Conservation (phyloP, 2,797 vertebrate genomes). For the Sebastes jordani region DNA sequence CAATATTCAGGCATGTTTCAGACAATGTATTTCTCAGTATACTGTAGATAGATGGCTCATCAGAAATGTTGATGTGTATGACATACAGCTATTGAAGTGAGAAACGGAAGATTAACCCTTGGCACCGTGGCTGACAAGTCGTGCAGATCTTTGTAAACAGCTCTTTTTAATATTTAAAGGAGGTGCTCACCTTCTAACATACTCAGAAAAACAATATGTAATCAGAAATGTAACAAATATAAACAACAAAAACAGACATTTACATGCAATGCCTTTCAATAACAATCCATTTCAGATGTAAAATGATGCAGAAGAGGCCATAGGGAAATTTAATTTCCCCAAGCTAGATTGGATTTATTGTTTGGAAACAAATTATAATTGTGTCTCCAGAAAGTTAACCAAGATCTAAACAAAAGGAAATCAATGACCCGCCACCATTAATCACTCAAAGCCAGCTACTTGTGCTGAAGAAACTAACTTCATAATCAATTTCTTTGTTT, state of each 20-base stretch:
- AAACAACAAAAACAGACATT: constrained; percentile 71
- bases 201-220: constrained; percentile 73
- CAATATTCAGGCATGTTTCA: constrained; percentile 34
- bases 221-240: constrained; percentile 74
- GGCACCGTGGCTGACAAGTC: constrained; percentile 57
- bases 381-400: constrained; percentile 87
- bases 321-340: constrained; percentile 81
- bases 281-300: constrained; percentile 79
- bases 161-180: constrained; percentile 55
- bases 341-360: constrained; percentile 88
- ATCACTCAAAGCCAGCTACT: constrained; percentile 86
- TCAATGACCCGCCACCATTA: constrained; percentile 86
- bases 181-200: constrained; percentile 64
- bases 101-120: constrained; percentile 61
- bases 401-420: constrained; percentile 88
- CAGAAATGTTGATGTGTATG: constrained; percentile 52
- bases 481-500: constrained; percentile 92
- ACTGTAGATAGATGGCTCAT: constrained; percentile 31
- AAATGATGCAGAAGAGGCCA: constrained; percentile 83
- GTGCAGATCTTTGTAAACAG: constrained; percentile 60
- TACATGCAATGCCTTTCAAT: constrained; percentile 67
- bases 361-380: constrained; percentile 88
- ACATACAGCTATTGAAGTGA: constrained; percentile 46
- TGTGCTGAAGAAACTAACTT: constrained; percentile 86
- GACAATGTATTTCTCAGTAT: constrained; percentile 22